These are phyloP conservation scores for Gari tellinella DNA, from an alignment of 2,888 invertebrate genomes.

Conservation along the genomic window DNA sequence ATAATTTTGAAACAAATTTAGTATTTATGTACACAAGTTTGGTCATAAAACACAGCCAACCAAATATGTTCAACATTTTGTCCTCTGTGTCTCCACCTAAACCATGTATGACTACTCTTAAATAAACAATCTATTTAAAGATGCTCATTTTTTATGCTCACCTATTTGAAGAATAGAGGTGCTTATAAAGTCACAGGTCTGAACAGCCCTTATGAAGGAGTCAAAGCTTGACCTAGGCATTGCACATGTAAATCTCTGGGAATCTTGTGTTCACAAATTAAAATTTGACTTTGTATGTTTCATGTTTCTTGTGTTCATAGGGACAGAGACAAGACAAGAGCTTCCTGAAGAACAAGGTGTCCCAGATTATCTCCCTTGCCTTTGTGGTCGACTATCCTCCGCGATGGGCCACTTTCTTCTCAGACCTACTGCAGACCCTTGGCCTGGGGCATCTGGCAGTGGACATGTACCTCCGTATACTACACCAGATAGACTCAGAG, in stretches of 20 bases:
- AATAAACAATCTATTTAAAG: too few relatives aligned
- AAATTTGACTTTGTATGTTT: neutral
- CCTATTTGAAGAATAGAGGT: too few relatives aligned
- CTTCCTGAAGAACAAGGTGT: conserved; percentile 86
- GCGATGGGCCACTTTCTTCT: conserved; percentile 86
- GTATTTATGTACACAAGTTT: too few relatives aligned
- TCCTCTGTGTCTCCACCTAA: too few relatives aligned
- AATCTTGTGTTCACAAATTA: neutral
- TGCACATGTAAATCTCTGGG: neutral
- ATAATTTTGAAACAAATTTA: neutral
- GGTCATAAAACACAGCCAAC: too few relatives aligned
- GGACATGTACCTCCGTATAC: conserved; percentile 86
- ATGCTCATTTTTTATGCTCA: too few relatives aligned
- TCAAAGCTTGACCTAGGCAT: too few relatives aligned
- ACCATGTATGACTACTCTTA: too few relatives aligned
- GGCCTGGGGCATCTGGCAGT: conserved; percentile 83
- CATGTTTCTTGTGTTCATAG: conserved; percentile 8
- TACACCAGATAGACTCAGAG: conserved; percentile 86
- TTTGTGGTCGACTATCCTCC: conserved; percentile 86
- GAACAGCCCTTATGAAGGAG: too few relatives aligned
- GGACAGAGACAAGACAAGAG: conserved; percentile 77
- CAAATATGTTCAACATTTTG: too few relatives aligned
- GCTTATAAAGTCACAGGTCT: too few relatives aligned
- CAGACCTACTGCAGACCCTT: conserved; percentile 84
- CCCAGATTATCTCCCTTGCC: conserved; percentile 86